Conservation (phyloP, 2,888 invertebrate species). For the Drosophila picticornis region DNA sequence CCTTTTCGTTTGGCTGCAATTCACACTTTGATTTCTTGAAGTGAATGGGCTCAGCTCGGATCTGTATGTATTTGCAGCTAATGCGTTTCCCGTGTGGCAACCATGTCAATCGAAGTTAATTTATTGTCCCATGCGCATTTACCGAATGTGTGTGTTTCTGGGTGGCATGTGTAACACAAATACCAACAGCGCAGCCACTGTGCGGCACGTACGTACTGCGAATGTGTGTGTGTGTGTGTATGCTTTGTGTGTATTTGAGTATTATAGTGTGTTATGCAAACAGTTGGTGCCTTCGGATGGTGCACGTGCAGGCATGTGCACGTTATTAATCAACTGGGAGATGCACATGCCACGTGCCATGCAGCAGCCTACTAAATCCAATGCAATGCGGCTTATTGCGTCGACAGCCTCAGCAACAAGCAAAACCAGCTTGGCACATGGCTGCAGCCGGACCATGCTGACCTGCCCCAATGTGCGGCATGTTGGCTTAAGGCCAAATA, state of each 20-base stretch:
- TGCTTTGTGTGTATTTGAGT: constrained; percentile 29
- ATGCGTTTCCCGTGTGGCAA: constrained; percentile 42
- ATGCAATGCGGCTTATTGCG: constrained; percentile 70
- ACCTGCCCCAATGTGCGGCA: constrained; percentile 45
- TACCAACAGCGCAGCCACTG: constrained; percentile 45
- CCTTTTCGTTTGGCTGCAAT: not conserved
- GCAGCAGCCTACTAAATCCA: constrained; percentile 40
- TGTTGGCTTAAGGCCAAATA: constrained; percentile 44
- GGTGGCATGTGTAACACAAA: constrained; percentile 61
- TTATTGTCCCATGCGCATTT: constrained; percentile 76
- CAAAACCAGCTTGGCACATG: constrained; percentile 10
- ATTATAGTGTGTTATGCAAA: constrained; percentile 65
- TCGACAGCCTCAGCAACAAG: constrained; percentile 27
- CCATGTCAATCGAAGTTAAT: constrained; percentile 78
- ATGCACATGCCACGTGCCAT: constrained; percentile 41
- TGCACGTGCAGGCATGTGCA: constrained; percentile 74
- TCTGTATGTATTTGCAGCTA: constrained; percentile 29
- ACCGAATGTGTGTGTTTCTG: constrained; percentile 39
- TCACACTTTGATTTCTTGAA: constrained; percentile 18
- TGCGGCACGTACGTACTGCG: constrained; percentile 1
- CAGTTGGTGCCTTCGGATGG: constrained; percentile 45
- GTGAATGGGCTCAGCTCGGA: constrained; percentile 28
- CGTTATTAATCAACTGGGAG: constrained; percentile 75
- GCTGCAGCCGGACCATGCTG: constrained; percentile 14
- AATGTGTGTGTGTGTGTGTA: constrained; percentile 6